Evolutionary conservation across 2,797 vertebrate genomes (phyloP).

Genomic region (Hydrolagus colliei): DNA sequence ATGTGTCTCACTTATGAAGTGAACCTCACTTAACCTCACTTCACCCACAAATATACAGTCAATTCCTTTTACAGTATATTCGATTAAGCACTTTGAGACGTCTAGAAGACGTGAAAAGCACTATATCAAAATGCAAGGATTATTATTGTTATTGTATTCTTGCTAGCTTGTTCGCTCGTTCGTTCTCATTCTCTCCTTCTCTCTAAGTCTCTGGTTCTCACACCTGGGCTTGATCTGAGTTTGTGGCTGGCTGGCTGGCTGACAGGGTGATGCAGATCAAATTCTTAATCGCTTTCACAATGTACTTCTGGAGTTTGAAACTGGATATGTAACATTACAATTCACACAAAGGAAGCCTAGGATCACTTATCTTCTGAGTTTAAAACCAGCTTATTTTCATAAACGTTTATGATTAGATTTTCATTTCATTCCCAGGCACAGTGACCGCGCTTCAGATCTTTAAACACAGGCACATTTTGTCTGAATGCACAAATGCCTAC

Average conservation of each 20-base stretch:
- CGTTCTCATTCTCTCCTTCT: neutral
- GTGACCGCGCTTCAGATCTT: neutral
- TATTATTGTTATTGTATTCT: no score
- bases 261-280: neutral
- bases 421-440: neutral
- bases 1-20: no score
- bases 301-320: constrained; percentile 13
- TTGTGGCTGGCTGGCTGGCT: neutral
- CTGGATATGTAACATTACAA: neutral
- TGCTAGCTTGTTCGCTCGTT: no score
- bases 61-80: no score
- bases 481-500: neutral
- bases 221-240: neutral
- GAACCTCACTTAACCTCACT: no score
- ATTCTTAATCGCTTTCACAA: neutral
- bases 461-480: neutral
- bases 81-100: no score
- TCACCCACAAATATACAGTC: no score
- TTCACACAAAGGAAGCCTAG: constrained; percentile 2
- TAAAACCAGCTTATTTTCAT: constrained; percentile 1
- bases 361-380: neutral
- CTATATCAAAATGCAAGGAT: no score
- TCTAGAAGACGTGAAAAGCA: no score
- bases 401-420: constrained; percentile 2
- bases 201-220: no score